Base-by-base conservation (phyloP, 2,113 vertebrate genomes). In the Numida meleagris region DNA sequence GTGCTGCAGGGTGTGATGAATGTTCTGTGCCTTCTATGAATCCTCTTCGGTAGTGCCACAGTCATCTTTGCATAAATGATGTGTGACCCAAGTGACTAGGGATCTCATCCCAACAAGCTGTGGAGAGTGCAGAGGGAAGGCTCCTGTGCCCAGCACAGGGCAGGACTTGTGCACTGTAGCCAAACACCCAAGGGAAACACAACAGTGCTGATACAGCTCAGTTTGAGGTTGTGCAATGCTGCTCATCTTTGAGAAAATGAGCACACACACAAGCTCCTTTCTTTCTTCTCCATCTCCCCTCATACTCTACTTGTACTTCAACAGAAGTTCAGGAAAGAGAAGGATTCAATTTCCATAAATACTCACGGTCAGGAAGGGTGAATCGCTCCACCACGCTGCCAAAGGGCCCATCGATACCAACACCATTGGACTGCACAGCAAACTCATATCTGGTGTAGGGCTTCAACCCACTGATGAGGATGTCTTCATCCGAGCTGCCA, bases 381-480 rank as follows among this genome's bases (percentile, higher is more conserved):
- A 98, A 98, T 86, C 98, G 98, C 87, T 99, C 99, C 86, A 99
- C 98, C 34, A 98, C 98, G 2, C 97, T 97, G 90, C 99, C 98
- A 2, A 99, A 99, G 13, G 99, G 99, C 33, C 99, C 99, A 0
- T 98, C 98, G 12, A 98, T 96, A 50, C 98, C 98, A 62, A 98
- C 95, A 0, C 98, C 99, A 0, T 99, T 99, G 55, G 99, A 99
- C 98, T 99, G 99, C 25, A 99, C 98, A 0, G 99, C 99, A 95
- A 99, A 98, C 97, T 99, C 98, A 1, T 99, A 99, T 40, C 98
- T 99, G 59, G 99, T 99, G 96, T 98, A 99, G 10, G 99, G 99
- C 97, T 99, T 99, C 89, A 99, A 89, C 5, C 98, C 98, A 7
- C 97, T 98, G 6, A 99, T 98, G 71, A 99, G 98, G 80, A 99